Evolutionary conservation across 2,888 invertebrate genomes (phyloP).

Genomic region (Cephalotes varians): DNA sequence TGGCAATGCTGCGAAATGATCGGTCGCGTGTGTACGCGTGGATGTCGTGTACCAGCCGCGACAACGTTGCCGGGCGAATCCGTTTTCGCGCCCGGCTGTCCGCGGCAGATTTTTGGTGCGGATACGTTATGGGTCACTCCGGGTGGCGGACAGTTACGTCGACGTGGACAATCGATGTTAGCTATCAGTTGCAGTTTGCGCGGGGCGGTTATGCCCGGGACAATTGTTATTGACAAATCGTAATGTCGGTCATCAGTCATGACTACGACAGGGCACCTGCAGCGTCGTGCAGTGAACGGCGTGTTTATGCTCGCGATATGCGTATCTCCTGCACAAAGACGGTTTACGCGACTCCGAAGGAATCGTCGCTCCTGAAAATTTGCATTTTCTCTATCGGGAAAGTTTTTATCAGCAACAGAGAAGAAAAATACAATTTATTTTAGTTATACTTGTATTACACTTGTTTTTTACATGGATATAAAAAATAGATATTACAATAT

Average conservation of each 20-base stretch:
- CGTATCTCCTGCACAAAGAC: conserved; percentile 50
- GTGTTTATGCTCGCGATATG: conserved; percentile 60
- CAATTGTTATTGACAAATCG: conserved; percentile 85
- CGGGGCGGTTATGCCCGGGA: conserved; percentile 78
- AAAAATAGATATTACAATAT: neutral
- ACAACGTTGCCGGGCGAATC: conserved; percentile 64
- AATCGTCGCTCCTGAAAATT: neutral
- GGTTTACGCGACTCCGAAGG: conserved; percentile 7
- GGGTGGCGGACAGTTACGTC: conserved; percentile 71
- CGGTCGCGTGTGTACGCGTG: conserved; percentile 46
- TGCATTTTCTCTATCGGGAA: neutral
- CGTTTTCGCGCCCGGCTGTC: conserved; percentile 68
- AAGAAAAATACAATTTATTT: neutral
- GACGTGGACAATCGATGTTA: conserved; percentile 81
- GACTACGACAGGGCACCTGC: conserved; percentile 70
- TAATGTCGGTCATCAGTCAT: conserved; percentile 83
- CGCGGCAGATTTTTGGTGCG: conserved; percentile 73
- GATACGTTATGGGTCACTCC: conserved; percentile 73
- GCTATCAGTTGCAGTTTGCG: conserved; percentile 83
- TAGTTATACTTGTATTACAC: too few species aligned
- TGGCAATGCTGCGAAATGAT: conserved; percentile 61
- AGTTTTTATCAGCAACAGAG: neutral
- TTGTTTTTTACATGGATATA: neutral
- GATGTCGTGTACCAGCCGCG: conserved; percentile 54
- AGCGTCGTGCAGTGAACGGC: conserved; percentile 43